Evolutionary conservation across 1,140 invertebrate genomes (phyloP).

Genomic region (Drosophila saltans): DNA sequence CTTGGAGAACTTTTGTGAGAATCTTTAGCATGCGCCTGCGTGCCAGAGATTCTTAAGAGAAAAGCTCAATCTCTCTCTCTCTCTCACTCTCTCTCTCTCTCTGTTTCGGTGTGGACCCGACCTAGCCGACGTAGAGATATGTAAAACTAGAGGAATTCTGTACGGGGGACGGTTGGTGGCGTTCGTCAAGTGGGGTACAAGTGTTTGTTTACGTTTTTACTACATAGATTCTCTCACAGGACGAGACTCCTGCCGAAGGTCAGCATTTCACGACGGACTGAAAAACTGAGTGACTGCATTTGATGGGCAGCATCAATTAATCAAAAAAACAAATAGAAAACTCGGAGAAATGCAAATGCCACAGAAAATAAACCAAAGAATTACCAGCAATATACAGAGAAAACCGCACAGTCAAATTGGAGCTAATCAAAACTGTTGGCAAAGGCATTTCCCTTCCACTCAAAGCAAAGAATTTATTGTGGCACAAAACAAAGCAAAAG

Average conservation of each 20-base stretch:
- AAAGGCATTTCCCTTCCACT: background rate
- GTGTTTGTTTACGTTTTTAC: constrained; percentile 77
- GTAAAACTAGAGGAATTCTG: background rate
- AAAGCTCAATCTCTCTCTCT: background rate
- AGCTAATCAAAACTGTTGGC: constrained; percentile 35
- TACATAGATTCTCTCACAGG: constrained; percentile 18
- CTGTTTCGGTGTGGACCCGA: background rate
- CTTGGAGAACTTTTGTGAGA: background rate
- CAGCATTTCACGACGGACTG: constrained; percentile 14
- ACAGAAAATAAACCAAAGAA: background rate
- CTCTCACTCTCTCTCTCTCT: background rate
- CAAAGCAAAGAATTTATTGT: constrained; percentile 17
- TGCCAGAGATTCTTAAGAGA: background rate
- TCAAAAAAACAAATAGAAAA: constrained; percentile 42
- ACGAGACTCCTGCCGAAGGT: constrained; percentile 28
- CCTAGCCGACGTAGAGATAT: constrained; percentile 2
- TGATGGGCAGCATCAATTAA: constrained; percentile 45
- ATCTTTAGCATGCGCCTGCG: background rate
- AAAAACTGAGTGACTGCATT: constrained; percentile 6
- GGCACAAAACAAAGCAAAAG: background rate
- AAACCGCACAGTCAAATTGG: constrained; percentile 29
- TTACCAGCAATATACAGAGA: background rate
- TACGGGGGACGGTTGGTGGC: background rate
- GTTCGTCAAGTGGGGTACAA: constrained; percentile 39
- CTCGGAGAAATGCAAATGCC: constrained; percentile 6